Evolutionary conservation across 2,113 vertebrate species (phyloP).

Genomic region (Lepisosteus osseus): DNA sequence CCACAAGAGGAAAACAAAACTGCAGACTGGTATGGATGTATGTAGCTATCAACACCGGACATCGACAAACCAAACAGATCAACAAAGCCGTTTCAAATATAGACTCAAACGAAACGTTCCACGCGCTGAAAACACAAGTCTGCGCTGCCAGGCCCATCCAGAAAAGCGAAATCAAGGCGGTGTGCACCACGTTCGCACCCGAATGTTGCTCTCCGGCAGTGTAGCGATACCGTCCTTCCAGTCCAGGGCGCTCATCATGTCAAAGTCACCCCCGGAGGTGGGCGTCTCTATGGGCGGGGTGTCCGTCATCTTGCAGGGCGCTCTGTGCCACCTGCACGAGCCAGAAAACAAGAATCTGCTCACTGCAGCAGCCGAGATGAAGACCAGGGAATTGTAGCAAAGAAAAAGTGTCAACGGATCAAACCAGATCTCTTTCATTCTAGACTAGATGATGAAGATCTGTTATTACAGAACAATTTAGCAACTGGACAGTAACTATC

Average conservation of each 20-base stretch:
- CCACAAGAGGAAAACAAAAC: not conserved
- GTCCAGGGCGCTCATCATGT: conserved; percentile 92
- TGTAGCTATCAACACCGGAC: not conserved
- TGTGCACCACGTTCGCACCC: conserved; percentile 57
- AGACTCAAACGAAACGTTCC: not conserved
- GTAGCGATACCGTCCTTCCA: conserved; percentile 97
- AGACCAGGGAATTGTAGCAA: too few species aligned
- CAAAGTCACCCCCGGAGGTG: conserved; percentile 80
- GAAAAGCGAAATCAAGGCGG: too few species aligned
- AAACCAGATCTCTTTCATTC: not conserved
- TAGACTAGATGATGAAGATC: not conserved
- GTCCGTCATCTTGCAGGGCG: conserved; percentile 60
- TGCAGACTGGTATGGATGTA: not conserved
- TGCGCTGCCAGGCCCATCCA: too few species aligned
- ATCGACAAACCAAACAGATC: not conserved
- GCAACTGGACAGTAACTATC: not conserved
- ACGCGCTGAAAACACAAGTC: too few species aligned
- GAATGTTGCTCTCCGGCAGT: conserved; percentile 90
- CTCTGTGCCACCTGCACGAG: conserved; percentile 31
- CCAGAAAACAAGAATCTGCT: not conserved
- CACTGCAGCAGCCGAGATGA: not conserved
- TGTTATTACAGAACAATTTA: not conserved
- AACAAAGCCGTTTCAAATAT: not conserved
- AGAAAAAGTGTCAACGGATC: not conserved
- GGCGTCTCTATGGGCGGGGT: conserved; percentile 64